Conservation (phyloP, 1,140 invertebrate genomes). For the Meteorus sp. region DNA sequence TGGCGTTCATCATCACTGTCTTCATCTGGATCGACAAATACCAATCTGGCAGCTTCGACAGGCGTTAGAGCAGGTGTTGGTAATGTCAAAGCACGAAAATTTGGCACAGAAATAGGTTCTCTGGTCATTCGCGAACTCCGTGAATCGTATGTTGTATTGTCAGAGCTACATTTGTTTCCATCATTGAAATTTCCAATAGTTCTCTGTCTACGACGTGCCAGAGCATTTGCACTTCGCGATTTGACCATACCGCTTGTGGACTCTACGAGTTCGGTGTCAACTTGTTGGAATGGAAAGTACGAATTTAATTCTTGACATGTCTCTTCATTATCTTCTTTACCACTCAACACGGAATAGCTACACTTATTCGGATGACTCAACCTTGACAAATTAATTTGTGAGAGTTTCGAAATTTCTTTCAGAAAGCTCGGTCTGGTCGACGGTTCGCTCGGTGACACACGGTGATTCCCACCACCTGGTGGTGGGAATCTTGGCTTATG, state of each 20-base stretch:
- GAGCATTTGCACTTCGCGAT: conserved; percentile 52
- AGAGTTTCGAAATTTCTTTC: conserved; percentile 73
- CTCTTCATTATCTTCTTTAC: conserved; percentile 70
- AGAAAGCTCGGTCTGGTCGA: conserved; percentile 61
- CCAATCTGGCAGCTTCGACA: conserved; percentile 69
- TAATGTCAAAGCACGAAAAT: conserved; percentile 68
- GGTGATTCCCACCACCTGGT: conserved; percentile 29
- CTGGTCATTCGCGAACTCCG: conserved; percentile 60
- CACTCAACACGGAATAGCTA: conserved; percentile 72
- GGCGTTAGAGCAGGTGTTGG: conserved; percentile 71
- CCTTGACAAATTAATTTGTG: conserved; percentile 71
- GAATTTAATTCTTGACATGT: conserved; percentile 61
- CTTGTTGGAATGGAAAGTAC: conserved; percentile 58
- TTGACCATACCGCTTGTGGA: conserved; percentile 57
- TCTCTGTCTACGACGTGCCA: conserved; percentile 50
- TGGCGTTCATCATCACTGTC: conserved; percentile 63
- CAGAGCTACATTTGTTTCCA: conserved; percentile 20
- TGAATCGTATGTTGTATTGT: conserved; percentile 23
- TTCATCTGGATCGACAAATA: conserved; percentile 72
- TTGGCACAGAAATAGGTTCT: conserved; percentile 76
- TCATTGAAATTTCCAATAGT: conserved; percentile 30
- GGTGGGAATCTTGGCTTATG: conserved; percentile 53
- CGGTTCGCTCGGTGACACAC: conserved; percentile 48
- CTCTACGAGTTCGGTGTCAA: conserved; percentile 53
- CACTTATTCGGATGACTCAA: conserved; percentile 68